Evolutionary conservation across 2,888 invertebrate species (phyloP).

Genomic region (Ceramica pisi): DNA sequence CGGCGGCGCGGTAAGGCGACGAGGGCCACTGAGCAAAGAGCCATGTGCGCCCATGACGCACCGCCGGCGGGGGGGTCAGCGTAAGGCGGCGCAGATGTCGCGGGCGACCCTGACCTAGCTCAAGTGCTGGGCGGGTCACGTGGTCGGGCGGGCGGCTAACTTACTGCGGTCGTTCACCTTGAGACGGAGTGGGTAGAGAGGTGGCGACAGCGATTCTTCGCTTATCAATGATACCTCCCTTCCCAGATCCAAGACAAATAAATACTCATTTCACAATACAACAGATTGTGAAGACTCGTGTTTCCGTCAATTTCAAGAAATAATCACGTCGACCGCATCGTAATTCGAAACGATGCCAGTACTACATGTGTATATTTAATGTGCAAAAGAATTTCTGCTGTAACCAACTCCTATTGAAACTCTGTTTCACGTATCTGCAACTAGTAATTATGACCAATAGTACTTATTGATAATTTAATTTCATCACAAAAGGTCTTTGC

Average conservation of each 20-base stretch:
- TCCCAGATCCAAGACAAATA: conserved; percentile 27
- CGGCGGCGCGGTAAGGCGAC: conserved; percentile 76
- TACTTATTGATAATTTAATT: conserved; percentile 55
- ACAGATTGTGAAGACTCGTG: conserved; percentile 9
- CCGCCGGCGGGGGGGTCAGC: conserved; percentile 71
- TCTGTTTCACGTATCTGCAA: conserved; percentile 47
- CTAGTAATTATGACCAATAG: conserved; percentile 52
- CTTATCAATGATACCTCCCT: conserved; percentile 65
- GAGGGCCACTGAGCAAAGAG: conserved; percentile 70
- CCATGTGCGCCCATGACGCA: conserved; percentile 56
- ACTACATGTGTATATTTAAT: conserved; percentile 50
- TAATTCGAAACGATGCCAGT: conserved; percentile 32
- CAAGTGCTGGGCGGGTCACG: conserved; percentile 88
- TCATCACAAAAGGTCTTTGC: conserved; percentile 49
- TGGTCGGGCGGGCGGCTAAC: conserved; percentile 86
- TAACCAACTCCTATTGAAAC: conserved; percentile 19
- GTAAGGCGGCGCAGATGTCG: conserved; percentile 78
- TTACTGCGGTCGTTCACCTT: conserved; percentile 88
- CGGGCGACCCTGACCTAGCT: conserved; percentile 88
- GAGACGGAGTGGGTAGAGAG: conserved; percentile 81
- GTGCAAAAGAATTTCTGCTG: conserved; percentile 22
- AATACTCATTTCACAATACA: conserved; percentile 15
- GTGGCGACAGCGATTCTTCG: conserved; percentile 71
- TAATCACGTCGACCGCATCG: conserved; percentile 19
- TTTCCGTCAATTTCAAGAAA: conserved; percentile 20